Evolutionary conservation across 2,113 vertebrate species (phyloP).

Genomic region (Coryphaenoides rupestris): DNA sequence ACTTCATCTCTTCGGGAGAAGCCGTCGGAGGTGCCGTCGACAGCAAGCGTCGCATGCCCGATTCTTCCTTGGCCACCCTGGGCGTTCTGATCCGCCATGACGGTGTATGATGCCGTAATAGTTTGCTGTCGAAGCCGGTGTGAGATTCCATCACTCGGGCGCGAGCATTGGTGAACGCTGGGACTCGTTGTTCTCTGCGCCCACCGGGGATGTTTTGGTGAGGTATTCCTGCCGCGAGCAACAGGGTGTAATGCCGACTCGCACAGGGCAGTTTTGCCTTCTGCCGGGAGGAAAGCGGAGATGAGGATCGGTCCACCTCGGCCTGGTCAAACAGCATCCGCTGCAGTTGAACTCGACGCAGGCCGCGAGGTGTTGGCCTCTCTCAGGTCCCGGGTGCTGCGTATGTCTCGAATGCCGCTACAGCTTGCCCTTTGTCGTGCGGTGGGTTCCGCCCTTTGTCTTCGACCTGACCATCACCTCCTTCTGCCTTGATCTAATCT

Average conservation of each 20-base stretch:
- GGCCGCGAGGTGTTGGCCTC: slow-evolving; percentile 77
- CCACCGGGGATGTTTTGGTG: slow-evolving; percentile 80
- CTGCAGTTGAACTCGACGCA: slow-evolving; percentile 96
- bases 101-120: slow-evolving; percentile 97
- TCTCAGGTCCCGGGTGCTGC: slow-evolving; percentile 82
- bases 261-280: slow-evolving; percentile 88
- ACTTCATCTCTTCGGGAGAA: slow-evolving; percentile 94
- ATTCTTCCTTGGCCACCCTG: slow-evolving; percentile 92
- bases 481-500: slow-evolving; percentile 83
- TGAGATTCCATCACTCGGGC: too few relatives aligned
- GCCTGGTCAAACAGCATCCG: slow-evolving; percentile 92
- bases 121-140: slow-evolving; percentile 94
- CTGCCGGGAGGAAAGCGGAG: slow-evolving; percentile 79
- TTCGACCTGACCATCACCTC: slow-evolving; percentile 90
- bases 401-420: slow-evolving; percentile 92
- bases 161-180: slow-evolving; percentile 87
- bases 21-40: slow-evolving; percentile 92
- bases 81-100: slow-evolving; percentile 97
- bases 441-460: slow-evolving; percentile 84
- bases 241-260: slow-evolving; percentile 71
- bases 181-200: slow-evolving; percentile 74
- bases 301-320: slow-evolving; percentile 83
- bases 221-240: slow-evolving; percentile 91
- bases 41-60: slow-evolving; percentile 94
- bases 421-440: slow-evolving; percentile 79